These are phyloP conservation scores for Paedocypris micromegethes DNA, from an alignment of 2,797 vertebrate genomes.

Conservation along the genomic window DNA sequence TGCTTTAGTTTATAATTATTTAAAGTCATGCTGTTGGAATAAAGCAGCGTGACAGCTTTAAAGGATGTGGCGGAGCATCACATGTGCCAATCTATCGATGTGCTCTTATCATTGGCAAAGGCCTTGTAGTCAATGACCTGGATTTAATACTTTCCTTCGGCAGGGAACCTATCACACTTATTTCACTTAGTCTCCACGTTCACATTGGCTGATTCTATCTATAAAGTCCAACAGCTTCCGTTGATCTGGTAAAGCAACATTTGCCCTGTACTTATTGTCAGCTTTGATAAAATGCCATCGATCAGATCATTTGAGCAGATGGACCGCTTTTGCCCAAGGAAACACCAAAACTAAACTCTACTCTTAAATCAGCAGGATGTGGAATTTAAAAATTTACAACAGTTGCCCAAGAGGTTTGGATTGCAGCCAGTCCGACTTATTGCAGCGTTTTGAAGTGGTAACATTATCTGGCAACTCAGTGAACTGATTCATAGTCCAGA, in stretches of 20 bases:
- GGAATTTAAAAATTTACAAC: conserved; percentile 50
- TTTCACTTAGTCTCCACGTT: not conserved
- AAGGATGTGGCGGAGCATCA: conserved; percentile 38
- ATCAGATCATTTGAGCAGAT: conserved; percentile 30
- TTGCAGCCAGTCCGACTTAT: conserved; percentile 59
- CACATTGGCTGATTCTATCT: not conserved
- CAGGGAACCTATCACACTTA: not conserved
- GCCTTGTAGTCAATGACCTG: conserved; percentile 24
- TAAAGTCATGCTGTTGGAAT: conserved; percentile 28
- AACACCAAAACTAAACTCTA: conserved; percentile 20
- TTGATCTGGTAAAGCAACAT: not conserved
- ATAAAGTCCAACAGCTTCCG: not conserved
- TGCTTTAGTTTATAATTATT: conserved; percentile 40
- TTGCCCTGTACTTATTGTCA: conserved; percentile 5
- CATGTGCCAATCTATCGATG: conserved; percentile 18
- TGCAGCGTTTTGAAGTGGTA: conserved; percentile 53
- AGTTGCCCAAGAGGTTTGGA: conserved; percentile 51
- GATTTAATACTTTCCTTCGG: conserved; percentile 17
- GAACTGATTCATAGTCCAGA: conserved; percentile 57
- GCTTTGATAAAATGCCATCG: conserved; percentile 23
- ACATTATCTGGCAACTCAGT: conserved; percentile 53
- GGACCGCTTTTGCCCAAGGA: conserved; percentile 15
- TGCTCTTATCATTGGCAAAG: conserved; percentile 12
- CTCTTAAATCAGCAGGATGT: conserved; percentile 33
- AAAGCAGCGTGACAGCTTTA: conserved; percentile 39